Evolutionary conservation across 2,113 vertebrate species (phyloP), one percentile per base, ranked within the genome.

Genomic region (Larimichthys polyactis): DNA sequence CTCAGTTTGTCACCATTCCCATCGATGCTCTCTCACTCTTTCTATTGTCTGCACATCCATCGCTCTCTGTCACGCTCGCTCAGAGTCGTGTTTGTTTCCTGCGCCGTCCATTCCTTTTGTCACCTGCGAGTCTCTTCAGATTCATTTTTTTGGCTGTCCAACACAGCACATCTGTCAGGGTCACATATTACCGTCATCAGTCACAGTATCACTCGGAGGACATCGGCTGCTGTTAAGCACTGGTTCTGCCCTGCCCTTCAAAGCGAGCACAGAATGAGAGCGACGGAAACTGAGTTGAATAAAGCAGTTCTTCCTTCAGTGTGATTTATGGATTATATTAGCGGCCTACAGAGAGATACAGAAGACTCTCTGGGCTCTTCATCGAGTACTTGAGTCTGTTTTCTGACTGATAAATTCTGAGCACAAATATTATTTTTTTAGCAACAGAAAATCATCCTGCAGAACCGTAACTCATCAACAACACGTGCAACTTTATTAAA

Each of bases 1-100:
- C 87, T 81, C 40, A 2, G 81, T 86, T 62, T 83, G 64, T 81
- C 84, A 62, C 63, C 73, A 7, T 58, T 68, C 81, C 72, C 46
- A n/a, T 65, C 46, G 54, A 15, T 48, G 60, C 84, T 59, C 63
- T 40, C 40, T 63, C 75, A 19, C 58, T 51, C 63, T 58, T 44
- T 54, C 82, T 71, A 52, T 64, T 75, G 60, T 81, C 68, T 19
- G 27, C 78, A 65, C 14, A 72, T 79, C 60, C 40, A 87, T 76
- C 78, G 32, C 73, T 58, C 77, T 72, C 71, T 4, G 51, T 27
- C 68, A 24, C 24, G 24, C 24, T 24, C 24, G 24, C 24, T 24
- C 24, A 27, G 27, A 27, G 27, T 44, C 9, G 0, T 1, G 3
- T n/a, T 48, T 65, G 51, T 55, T n/a, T 65, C 36, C 52, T 6